Percentiles rank a stretch among this genome's conserved stretches.
Evolutionary conservation across 2,888 invertebrate species (phyloP).

Genomic region (Amaurobius ferox): DNA sequence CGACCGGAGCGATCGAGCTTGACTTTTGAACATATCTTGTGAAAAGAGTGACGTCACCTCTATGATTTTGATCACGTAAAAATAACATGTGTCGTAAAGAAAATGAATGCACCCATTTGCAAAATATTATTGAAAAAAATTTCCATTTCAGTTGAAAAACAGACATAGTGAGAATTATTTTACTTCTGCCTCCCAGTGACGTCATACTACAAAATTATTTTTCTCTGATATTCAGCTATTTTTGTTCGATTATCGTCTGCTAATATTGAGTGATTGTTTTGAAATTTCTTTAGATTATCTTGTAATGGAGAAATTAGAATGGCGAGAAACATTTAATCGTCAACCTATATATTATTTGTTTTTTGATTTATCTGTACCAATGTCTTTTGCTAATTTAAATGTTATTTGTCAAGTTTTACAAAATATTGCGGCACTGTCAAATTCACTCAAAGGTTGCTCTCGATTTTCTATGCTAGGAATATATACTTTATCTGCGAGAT

Average conservation of each 20-base stretch:
- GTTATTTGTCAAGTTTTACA: conserved; percentile 54
- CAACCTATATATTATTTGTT: conserved; percentile 66
- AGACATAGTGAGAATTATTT: too few species aligned
- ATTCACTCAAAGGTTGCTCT: conserved; percentile 50
- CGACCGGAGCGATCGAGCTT: too few species aligned
- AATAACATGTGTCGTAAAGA: too few species aligned
- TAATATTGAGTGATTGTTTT: not conserved
- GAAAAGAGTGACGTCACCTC: too few species aligned
- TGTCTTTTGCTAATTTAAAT: conserved; percentile 42
- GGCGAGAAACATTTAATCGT: conserved; percentile 54
- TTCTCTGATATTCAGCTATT: too few species aligned
- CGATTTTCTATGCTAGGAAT: conserved; percentile 54
- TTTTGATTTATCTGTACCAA: conserved; percentile 48
- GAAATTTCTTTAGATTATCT: not conserved
- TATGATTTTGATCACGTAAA: too few species aligned
- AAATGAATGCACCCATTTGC: too few species aligned
- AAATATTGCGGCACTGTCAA: conserved; percentile 37
- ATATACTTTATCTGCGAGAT: conserved; percentile 20
- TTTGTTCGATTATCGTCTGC: conserved; percentile 14
- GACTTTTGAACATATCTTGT: too few species aligned
- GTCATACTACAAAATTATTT: too few species aligned
- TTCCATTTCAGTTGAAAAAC: too few species aligned
- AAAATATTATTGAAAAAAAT: too few species aligned
- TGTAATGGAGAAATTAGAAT: conserved; percentile 60
- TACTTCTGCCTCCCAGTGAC: too few species aligned